These are phyloP conservation scores for Ennomos fuscantarius DNA, from an alignment of 2,888 invertebrate genomes.

Conservation along the genomic window DNA sequence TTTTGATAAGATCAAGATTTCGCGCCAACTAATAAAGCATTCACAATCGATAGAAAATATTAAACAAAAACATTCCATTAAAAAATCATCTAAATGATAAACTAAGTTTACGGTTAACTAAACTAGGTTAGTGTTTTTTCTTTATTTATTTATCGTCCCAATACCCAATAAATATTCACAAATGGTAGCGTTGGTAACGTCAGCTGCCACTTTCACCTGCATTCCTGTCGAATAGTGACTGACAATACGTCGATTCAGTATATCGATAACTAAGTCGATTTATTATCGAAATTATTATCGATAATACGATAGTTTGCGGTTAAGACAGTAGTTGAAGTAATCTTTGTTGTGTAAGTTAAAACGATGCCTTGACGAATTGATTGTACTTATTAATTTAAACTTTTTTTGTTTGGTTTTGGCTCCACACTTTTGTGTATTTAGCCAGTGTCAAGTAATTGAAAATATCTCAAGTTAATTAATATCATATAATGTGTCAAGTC, in stretches of 20 bases:
- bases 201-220: constrained; percentile 42
- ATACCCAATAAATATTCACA: constrained; percentile 40
- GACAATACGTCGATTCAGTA: constrained; percentile 31
- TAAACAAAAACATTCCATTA: too few relatives aligned
- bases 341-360: constrained; percentile 6
- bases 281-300: constrained; percentile 16
- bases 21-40: too few relatives aligned
- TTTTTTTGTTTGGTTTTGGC: background rate
- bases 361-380: background rate
- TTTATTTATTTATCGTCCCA: constrained; percentile 6
- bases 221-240: constrained; percentile 32
- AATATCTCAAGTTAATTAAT: too few relatives aligned
- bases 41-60: too few relatives aligned
- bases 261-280: constrained; percentile 24
- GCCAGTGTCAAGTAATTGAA: too few relatives aligned
- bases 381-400: background rate
- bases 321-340: background rate
- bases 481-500: too few relatives aligned
- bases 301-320: constrained; percentile 26
- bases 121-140: background rate
- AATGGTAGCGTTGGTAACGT: constrained; percentile 24
- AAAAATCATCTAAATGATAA: too few relatives aligned
- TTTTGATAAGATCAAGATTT: too few relatives aligned
- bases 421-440: too few relatives aligned
- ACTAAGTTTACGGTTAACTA: background rate